These are phyloP conservation scores for Puffinus mauretanicus DNA, from an alignment of 2,113 vertebrate genomes.

Conservation along the genomic window DNA sequence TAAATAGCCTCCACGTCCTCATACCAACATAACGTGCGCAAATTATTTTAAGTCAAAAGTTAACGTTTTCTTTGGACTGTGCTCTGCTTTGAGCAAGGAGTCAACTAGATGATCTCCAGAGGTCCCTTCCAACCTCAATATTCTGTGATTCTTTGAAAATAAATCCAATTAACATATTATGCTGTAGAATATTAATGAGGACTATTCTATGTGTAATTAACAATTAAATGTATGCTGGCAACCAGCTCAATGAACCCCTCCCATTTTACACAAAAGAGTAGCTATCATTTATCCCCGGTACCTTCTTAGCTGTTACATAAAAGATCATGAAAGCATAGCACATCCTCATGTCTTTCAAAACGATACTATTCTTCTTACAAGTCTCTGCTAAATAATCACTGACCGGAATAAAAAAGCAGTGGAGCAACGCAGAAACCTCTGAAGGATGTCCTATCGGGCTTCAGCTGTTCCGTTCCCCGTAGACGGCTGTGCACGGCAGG, in stretches of 20 bases:
- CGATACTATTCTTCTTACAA: accelerated
- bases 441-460: not conserved
- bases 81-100: not conserved
- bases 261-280: not conserved
- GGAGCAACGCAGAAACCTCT: not conserved
- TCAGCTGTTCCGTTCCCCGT: not conserved
- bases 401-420: not conserved
- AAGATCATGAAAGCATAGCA: not conserved
- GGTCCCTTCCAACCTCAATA: not conserved
- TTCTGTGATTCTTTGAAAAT: not conserved
- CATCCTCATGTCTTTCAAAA: not conserved
- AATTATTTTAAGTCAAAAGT: not conserved
- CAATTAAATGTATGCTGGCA: not conserved
- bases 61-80: not conserved
- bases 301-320: not conserved
- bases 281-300: not conserved
- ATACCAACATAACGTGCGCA: not conserved
- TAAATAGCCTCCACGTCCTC: not conserved
- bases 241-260: not conserved
- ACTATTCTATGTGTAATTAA: not conserved
- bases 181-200: not conserved
- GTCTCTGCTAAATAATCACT: not conserved
- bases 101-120: not conserved
- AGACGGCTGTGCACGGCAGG: not conserved
- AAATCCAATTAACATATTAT: not conserved